Percentiles rank a stretch among this genome's conserved stretches.
Conservation (phyloP, 92 coral and sea anemone genomes). For the Phymanthus crucifer region DNA sequence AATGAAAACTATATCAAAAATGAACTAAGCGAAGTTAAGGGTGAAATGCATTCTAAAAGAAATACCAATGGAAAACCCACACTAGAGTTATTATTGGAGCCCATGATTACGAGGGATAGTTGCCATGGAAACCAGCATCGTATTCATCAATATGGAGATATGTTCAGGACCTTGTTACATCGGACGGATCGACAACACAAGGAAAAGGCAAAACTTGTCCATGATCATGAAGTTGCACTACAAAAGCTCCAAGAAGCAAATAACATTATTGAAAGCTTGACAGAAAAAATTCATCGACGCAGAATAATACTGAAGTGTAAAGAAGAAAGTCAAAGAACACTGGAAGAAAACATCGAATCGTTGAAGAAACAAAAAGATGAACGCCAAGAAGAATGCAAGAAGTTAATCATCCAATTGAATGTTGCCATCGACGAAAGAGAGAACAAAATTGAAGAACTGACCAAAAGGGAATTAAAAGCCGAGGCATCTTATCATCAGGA, state of each 20-base stretch:
- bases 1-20: neutral
- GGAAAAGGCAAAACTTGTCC: neutral
- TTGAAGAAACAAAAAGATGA: neutral
- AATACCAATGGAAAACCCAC: neutral
- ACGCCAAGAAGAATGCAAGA: neutral
- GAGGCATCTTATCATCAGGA: slow-evolving; percentile 5
- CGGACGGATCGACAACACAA: neutral
- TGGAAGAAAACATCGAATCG: neutral
- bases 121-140: neutral
- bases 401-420: neutral
- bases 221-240: neutral
- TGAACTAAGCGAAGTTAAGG: neutral
- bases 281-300: neutral
- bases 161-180: neutral
- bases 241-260: neutral
- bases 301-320: neutral
- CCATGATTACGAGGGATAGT: neutral
- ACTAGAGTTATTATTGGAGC: neutral
- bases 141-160: neutral
- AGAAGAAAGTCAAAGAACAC: neutral
- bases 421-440: neutral
- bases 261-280: neutral
- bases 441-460: neutral
- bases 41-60: neutral
- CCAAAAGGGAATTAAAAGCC: neutral